These are phyloP conservation scores for Microtus ochrogaster DNA, from an alignment of 2,113 vertebrate species.

Conservation along the genomic window DNA sequence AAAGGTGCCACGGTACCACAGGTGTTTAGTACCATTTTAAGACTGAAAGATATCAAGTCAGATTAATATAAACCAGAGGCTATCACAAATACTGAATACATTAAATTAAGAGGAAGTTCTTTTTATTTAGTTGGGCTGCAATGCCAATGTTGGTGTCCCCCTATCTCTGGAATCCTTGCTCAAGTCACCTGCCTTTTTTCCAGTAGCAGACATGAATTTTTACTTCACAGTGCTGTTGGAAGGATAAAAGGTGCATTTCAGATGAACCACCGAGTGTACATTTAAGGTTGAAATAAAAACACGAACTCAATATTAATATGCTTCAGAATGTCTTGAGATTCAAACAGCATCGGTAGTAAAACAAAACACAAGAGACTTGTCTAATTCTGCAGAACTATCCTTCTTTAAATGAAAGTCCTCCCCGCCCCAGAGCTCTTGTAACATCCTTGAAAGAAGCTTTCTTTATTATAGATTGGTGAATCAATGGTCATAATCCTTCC, in stretches of 20 bases:
- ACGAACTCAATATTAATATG: not conserved
- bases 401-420: slow-evolving; percentile 7
- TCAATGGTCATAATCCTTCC: not conserved
- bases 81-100: too few species aligned
- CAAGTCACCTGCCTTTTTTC: not conserved
- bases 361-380: not conserved
- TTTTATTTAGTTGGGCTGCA: not conserved
- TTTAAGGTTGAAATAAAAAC: slow-evolving; percentile 27
- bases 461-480: not conserved
- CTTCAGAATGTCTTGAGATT: slow-evolving; percentile 23
- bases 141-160: not conserved
- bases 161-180: not conserved
- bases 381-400: not conserved
- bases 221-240: not conserved
- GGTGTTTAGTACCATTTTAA: not conserved
- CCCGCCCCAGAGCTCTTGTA: not conserved
- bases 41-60: not conserved
- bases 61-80: not conserved
- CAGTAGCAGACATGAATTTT: not conserved
- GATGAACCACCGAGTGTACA: not conserved
- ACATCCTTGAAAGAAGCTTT: not conserved
- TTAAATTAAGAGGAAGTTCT: not conserved
- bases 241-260: not conserved
- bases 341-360: not conserved
- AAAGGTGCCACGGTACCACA: not conserved